Percentiles rank a stretch among this genome's conserved stretches.
phyloP scores from a whole-genome alignment of 2,113 vertebrate species.

The Mus spicilegus region DNA sequence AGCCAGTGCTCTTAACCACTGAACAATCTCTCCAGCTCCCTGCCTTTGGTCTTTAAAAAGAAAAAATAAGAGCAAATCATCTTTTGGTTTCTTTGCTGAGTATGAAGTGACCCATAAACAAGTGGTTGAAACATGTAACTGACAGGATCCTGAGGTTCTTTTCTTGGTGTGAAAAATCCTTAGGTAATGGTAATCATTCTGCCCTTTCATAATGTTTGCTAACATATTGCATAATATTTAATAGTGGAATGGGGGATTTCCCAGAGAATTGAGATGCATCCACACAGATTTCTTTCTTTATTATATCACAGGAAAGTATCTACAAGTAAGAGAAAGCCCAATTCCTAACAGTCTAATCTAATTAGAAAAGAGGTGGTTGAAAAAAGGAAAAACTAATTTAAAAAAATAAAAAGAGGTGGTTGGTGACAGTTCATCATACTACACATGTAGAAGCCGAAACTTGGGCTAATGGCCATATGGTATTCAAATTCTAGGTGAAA shows the following conservation, averaged over 20 bases:
- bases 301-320: not conserved
- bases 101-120: constrained; percentile 55
- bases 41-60: constrained; percentile 36
- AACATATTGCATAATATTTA: not conserved
- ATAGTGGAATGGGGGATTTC: constrained; percentile 31
- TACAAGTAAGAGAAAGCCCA: not conserved
- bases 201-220: constrained; percentile 38
- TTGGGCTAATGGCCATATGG: not conserved
- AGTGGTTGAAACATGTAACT: constrained; percentile 23
- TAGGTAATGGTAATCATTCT: constrained; percentile 19
- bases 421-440: not conserved
- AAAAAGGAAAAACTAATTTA: too few species aligned
- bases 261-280: not conserved
- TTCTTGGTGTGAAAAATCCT: not conserved
- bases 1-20: too few species aligned
- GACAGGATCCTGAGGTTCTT: constrained; percentile 1
- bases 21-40: not conserved
- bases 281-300: not conserved
- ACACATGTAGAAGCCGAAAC: not conserved
- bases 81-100: constrained; percentile 30
- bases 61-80: not conserved
- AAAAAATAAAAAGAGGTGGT: not conserved
- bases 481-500: not conserved
- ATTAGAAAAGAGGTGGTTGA: not conserved
- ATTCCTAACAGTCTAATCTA: not conserved